Percentiles rank a stretch among this genome's conserved stretches.
phyloP scores from a whole-genome alignment of 2,113 vertebrate species.

The Triplophysa dalaica region DNA sequence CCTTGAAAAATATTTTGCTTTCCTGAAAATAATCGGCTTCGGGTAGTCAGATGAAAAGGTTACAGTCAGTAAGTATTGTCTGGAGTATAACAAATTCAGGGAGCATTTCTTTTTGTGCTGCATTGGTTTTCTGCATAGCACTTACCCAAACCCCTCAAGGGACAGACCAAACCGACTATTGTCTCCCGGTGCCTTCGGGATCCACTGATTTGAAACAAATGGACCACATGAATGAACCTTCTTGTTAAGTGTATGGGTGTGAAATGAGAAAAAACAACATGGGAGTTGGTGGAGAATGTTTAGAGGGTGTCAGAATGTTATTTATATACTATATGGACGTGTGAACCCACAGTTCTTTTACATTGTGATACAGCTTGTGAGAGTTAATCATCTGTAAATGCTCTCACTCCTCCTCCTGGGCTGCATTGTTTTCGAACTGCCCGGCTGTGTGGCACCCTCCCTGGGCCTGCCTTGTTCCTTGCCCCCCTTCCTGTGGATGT shows the following conservation, averaged over 20 bases:
- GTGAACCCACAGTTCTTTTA: conserved; percentile 19
- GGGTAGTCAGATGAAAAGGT: conserved; percentile 14
- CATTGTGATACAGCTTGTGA: conserved; percentile 9
- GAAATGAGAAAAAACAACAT: not conserved
- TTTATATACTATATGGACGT: conserved; percentile 3
- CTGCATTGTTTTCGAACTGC: conserved; percentile 43
- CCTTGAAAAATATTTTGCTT: conserved; percentile 33
- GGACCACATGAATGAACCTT: not conserved
- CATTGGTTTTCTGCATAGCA: conserved; percentile 38
- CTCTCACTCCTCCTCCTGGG: conserved; percentile 28
- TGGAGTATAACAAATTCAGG: conserved; percentile 32
- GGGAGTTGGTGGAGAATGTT: not conserved
- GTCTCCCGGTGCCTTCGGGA: conserved; percentile 38
- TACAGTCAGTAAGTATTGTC: conserved; percentile 25
- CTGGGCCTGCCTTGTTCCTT: conserved; percentile 39
- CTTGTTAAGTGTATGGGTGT: conserved; percentile 17
- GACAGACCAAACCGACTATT: conserved; percentile 3
- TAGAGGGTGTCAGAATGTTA: not conserved
- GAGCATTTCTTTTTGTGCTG: conserved; percentile 38
- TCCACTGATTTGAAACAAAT: conserved; percentile 46
- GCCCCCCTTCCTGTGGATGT: conserved; percentile 42
- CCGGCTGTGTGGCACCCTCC: conserved; percentile 31
- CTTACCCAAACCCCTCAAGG: conserved; percentile 27
- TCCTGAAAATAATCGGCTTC: conserved; percentile 30
- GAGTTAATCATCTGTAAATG: conserved; percentile 31